phyloP scores from a whole-genome alignment of 1,140 invertebrate species.

The Scylla paramamosain region DNA sequence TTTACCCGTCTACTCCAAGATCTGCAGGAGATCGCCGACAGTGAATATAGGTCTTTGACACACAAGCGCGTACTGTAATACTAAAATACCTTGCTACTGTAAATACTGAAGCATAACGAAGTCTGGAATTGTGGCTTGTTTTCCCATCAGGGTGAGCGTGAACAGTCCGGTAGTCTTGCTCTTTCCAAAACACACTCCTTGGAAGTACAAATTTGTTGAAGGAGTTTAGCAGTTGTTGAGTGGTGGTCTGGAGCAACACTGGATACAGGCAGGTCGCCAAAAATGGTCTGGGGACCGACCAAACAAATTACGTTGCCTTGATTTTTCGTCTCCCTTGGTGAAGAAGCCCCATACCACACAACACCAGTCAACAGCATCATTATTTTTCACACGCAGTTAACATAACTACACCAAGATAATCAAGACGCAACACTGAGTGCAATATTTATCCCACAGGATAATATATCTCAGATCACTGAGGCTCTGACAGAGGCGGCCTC shows the following conservation, averaged over 20 bases:
- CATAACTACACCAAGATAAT: neutral
- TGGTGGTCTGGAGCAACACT: neutral
- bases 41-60: neutral
- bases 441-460: too few species aligned
- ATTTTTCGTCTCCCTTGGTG: neutral
- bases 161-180: neutral
- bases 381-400: neutral
- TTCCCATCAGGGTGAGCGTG: too few species aligned
- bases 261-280: neutral
- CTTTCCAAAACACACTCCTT: conserved; percentile 50
- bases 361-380: neutral
- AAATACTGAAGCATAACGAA: too few species aligned
- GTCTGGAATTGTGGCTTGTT: too few species aligned
- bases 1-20: neutral
- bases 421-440: neutral
- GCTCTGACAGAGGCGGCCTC: too few species aligned
- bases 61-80: too few species aligned
- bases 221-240: neutral
- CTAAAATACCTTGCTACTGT: too few species aligned
- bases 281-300: too few species aligned
- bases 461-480: too few species aligned
- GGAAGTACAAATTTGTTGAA: conserved; percentile 33
- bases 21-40: neutral
- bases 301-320: neutral
- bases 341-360: neutral